Base-by-base conservation (phyloP, 2,113 vertebrate genomes). In the Petaurus breviceps region DNA sequence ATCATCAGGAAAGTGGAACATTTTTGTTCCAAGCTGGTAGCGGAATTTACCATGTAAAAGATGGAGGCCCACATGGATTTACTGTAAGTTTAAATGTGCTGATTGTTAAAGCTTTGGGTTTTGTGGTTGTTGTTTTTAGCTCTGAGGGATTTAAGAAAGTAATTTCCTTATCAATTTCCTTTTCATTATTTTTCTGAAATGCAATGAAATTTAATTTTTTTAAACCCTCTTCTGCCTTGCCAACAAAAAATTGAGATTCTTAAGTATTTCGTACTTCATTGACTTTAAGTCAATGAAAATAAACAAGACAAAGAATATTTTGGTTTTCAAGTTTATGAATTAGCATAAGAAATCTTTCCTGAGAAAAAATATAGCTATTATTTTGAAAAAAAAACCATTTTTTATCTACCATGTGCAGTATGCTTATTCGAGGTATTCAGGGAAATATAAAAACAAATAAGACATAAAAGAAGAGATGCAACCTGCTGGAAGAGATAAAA, bases 1-100 rank as follows among this genome's bases (percentile, higher is more conserved):
- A 99, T 95, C 99, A 99, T 94, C 98, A 95, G 16, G 98, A 98
- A 96, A 99, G 99, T 0, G 99, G 99, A 92, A 99, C 99, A 6
- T 99, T 99, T 92, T 97, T 99, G 0, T 99, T 99, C 95, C 99
- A 99, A 89, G 98, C 98, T 0, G 98, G 98, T 2, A 98, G 98
- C 51, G 98, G 98, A 51, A 99, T 99, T 96, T 99, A 99, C 52
- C 98, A 99, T 0, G 98, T 99, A 8, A 99, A 98, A 94, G 99
- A 99, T 47, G 99, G 99, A 92, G 99, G 99, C 3, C 98, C 98
- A 92, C 98, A 98, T 12, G 99, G 99, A 46, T 99, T 99, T 96
- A 99, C 99, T 8, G 99, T 99, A 96, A 99, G 98, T 98, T 97
- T 92, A 0, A 94, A 19, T 95, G 12, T 95, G 51, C 53, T 93